phyloP scores from a whole-genome alignment of 2,888 invertebrate species.

The Biston betularia region DNA sequence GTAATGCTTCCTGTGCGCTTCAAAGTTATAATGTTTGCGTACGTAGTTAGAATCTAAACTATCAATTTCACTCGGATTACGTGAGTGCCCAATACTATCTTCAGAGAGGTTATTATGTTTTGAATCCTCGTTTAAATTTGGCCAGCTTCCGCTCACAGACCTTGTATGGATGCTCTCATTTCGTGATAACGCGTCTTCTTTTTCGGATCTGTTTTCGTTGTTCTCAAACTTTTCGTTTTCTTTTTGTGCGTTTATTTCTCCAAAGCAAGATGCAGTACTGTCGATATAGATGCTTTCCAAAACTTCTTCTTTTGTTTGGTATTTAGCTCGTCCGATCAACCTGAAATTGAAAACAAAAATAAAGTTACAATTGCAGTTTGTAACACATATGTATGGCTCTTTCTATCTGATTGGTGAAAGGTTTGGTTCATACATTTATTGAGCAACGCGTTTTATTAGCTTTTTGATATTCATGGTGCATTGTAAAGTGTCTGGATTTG shows the following conservation, averaged over 20 bases:
- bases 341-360: conserved; percentile 60
- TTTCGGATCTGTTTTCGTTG: conserved; percentile 66
- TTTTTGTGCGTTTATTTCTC: conserved; percentile 78
- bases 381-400: not conserved
- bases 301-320: conserved; percentile 83
- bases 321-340: conserved; percentile 81
- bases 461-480: not conserved
- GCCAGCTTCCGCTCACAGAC: conserved; percentile 81
- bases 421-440: not conserved
- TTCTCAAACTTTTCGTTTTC: conserved; percentile 65
- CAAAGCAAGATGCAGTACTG: conserved; percentile 82
- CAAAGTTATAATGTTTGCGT: conserved; percentile 84
- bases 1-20: conserved; percentile 76
- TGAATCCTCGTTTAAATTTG: conserved; percentile 76
- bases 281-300: conserved; percentile 83
- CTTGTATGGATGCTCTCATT: conserved; percentile 73
- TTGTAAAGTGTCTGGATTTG: not conserved
- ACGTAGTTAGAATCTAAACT: conserved; percentile 87
- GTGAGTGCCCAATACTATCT: conserved; percentile 80
- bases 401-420: too few relatives aligned
- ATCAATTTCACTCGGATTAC: conserved; percentile 85
- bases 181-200: conserved; percentile 70
- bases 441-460: not conserved
- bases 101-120: conserved; percentile 79
- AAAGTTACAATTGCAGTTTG: not conserved